Base-by-base conservation (phyloP, 2,888 invertebrate genomes). In the Cantharis nigra region DNA sequence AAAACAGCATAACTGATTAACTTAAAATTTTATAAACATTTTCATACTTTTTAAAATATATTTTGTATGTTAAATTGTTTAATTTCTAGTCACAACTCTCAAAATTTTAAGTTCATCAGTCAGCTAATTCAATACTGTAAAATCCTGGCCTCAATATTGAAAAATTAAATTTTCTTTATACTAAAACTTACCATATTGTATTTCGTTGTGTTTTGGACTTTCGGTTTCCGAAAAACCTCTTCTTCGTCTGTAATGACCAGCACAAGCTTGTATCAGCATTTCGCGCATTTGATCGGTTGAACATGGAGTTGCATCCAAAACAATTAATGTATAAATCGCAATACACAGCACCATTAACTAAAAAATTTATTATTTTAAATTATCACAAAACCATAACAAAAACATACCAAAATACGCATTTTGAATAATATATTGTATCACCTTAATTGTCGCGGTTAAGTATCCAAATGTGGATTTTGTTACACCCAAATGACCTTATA, bases 401-500 rank as follows among this genome's bases (percentile, higher is more conserved):
- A 23, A 72, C 49, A 11, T 69, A 77, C 73, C 63, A 77, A 33
- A 5, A 74, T 10, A 20, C 65, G 77, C 77, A 77, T 74, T 71
- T 77, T 74, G 9, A 67, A 26, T 74, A 69, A 30, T 63, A 20
- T 63, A 67, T 16, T 63, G 33, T 70, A 67, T 69, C 63, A 72
- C 74, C 26, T 74, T 65, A 70, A 77, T 72, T 77, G 71, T 70
- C 33, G 20, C 23, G 65, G 73, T 65, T 65, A 63, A 74, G 63
- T 70, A 70, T 49, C 62, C 49, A 73, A 77, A 73, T 77, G 77
- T 69, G 69, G 28, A 73, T 23, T 74, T 70, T 71, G 67, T 65
- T 64, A 67, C 67, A 77, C 70, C 70, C 71, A 70, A 77, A 77
- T 71, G 71, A 71, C 74, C 71, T 77, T 77, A 74, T 77, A 74